Conservation (phyloP, 2,888 invertebrate genomes). For the Hymenopus coronatus region DNA sequence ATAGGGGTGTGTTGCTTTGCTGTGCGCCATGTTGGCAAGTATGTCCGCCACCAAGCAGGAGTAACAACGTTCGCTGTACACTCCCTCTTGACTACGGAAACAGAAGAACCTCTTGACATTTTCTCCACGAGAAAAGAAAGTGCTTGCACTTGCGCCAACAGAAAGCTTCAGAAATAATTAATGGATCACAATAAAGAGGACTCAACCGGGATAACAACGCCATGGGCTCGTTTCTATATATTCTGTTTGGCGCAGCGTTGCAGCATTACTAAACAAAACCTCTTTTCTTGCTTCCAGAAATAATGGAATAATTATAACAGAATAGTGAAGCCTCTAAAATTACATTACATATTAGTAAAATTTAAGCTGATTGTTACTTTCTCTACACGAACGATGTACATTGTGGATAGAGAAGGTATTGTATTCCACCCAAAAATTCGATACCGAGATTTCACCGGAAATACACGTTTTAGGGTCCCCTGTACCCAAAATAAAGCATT, state of each 20-base stretch:
- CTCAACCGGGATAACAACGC: background rate
- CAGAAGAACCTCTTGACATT: background rate
- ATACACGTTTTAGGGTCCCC: too few relatives aligned
- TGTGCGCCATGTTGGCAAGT: background rate
- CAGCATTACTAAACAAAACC: too few relatives aligned
- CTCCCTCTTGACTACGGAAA: background rate
- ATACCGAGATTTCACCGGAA: too few relatives aligned
- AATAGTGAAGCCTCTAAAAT: too few relatives aligned
- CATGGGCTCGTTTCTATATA: background rate
- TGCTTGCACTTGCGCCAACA: background rate
- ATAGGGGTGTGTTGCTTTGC: background rate
- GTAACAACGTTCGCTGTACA: background rate
- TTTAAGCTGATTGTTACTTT: too few relatives aligned
- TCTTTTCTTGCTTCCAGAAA: too few relatives aligned
- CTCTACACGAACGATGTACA: too few relatives aligned
- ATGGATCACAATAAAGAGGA: background rate
- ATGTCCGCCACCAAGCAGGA: background rate
- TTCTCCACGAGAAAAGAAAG: background rate
- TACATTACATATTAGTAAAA: too few relatives aligned
- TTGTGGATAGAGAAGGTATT: too few relatives aligned
- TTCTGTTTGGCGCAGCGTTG: background rate
- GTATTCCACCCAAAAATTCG: too few relatives aligned
- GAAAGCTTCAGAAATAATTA: background rate
- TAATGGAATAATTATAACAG: too few relatives aligned
- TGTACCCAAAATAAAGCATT: too few relatives aligned